Percentiles rank a stretch among this genome's conserved stretches.
phyloP scores from a whole-genome alignment of 2,888 invertebrate genomes.

The Rambutsinella grinnellia region DNA sequence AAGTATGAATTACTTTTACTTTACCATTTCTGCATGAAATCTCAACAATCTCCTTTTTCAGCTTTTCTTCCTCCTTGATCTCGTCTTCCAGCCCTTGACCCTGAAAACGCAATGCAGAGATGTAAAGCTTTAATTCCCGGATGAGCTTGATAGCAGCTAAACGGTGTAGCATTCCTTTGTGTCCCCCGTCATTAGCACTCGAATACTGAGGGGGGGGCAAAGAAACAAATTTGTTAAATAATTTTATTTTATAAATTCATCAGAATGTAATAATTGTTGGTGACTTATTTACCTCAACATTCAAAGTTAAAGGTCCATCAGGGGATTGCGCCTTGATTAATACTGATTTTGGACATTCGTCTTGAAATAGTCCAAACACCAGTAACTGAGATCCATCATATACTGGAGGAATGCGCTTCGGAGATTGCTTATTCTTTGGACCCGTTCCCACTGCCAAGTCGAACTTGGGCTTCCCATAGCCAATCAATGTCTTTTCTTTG shows the following conservation, averaged over 20 bases:
- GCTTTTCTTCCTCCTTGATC: conserved; percentile 3
- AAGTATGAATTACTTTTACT: no score
- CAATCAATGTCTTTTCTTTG: conserved; percentile 64
- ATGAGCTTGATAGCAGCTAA: conserved; percentile 59
- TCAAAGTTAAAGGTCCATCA: conserved; percentile 58
- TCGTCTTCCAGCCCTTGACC: neutral
- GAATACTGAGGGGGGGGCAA: conserved; percentile 18
- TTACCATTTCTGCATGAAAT: conserved; percentile 59
- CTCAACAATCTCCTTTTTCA: conserved; percentile 57
- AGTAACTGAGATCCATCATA: conserved; percentile 66
- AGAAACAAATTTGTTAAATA: no score
- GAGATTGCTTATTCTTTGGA: conserved; percentile 43
- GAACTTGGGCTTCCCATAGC: conserved; percentile 64
- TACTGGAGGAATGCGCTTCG: conserved; percentile 63
- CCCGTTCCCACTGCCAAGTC: neutral
- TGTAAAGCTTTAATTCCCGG: conserved; percentile 60
- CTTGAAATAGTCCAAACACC: conserved; percentile 59
- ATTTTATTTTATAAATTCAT: no score
- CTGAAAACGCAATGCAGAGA: conserved; percentile 35
- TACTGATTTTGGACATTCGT: conserved; percentile 47
- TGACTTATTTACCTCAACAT: conserved; percentile 39
- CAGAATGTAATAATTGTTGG: no score
- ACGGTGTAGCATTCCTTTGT: conserved; percentile 57
- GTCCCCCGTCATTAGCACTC: conserved; percentile 44
- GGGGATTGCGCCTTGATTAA: conserved; percentile 60